Percentiles rank a stretch among this genome's conserved stretches.
These are phyloP conservation scores for Littorina saxatilis DNA, from an alignment of 1,140 invertebrate species.

Conservation along the genomic window DNA sequence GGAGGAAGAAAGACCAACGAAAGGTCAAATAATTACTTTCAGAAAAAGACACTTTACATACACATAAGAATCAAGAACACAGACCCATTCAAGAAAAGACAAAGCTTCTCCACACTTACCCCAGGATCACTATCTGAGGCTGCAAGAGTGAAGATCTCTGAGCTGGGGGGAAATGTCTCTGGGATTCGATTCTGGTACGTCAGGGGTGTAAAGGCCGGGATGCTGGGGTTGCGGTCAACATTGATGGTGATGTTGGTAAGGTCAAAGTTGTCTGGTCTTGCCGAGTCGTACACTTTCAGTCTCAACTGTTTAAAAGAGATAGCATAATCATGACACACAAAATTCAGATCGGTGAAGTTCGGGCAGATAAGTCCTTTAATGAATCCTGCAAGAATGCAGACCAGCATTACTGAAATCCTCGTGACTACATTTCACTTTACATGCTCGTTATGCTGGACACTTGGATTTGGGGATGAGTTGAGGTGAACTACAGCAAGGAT, in stretches of 20 bases:
- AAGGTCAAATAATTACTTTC: no score
- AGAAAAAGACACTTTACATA: no score
- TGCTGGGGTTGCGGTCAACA: conserved; percentile 86
- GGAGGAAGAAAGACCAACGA: no score
- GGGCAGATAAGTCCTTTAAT: no score
- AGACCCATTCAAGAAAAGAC: not conserved
- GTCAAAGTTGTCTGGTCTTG: conserved; percentile 88
- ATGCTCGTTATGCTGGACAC: no score
- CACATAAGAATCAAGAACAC: not conserved
- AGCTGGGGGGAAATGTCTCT: conserved; percentile 60
- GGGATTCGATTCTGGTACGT: conserved; percentile 54
- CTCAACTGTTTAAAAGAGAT: conserved; percentile 79
- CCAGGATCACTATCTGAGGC: conserved; percentile 76
- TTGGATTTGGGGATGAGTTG: no score
- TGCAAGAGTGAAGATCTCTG: conserved; percentile 53
- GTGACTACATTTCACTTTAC: no score
- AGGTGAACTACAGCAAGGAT: no score
- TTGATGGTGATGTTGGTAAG: conserved; percentile 88
- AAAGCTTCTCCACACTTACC: no score
- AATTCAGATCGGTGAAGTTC: no score
- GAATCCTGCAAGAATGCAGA: no score
- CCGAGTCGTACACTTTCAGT: conserved; percentile 90
- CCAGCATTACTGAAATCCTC: no score
- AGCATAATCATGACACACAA: not conserved
- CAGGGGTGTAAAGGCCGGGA: conserved; percentile 67